Evolutionary conservation across 1,140 invertebrate species (phyloP), one percentile per base, ranked within the genome.

Genomic region (Lordiphosa clarofinis): DNA sequence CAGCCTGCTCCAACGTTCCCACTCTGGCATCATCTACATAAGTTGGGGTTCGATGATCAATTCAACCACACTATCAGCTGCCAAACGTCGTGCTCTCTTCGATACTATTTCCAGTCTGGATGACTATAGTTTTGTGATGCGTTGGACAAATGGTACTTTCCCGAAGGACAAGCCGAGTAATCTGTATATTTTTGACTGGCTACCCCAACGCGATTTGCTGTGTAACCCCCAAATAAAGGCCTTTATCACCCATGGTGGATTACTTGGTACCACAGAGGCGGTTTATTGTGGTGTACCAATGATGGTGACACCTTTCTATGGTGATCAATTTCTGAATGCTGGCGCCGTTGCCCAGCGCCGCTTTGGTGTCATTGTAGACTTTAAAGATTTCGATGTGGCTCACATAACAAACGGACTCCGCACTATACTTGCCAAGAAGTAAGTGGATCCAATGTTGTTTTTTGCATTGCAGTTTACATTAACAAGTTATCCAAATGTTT

Each of bases 241-340:
- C 1, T 95, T 95, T 65, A 90, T 95, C 13, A 92, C 93, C 1
- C 94, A 96, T 67, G 93, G 93, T 12, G 95, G 94, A 1, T 91
- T 94, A 38, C 89, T 94, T 63, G 92, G 94, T 6, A 93, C 92
- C 1, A 93, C 92, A n/a, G 95, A 96, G 86, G 91, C 94, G 1
- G 90, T 94, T 39, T 91, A 94, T 66, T 94, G 91, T 72, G 94
- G 91, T 0, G 92, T 95, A 1, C 94, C 95, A 0, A 91, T 94
- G 63, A 84, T 96, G 13, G 91, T 92, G n/a, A 92, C 95, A 59
- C 94, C 95, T 3, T 86, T 95, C 39, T 91, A 92, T 56, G 93
- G 91, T 0, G 94, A 95, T 72, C 93, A 93, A 69, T 90, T 91
- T 38, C 90, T 92, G 2, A 92, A 93, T 78, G 90, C 91, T 0